phyloP scores from a whole-genome alignment of 2,888 invertebrate genomes.

The Aporophyla lueneburgensis region DNA sequence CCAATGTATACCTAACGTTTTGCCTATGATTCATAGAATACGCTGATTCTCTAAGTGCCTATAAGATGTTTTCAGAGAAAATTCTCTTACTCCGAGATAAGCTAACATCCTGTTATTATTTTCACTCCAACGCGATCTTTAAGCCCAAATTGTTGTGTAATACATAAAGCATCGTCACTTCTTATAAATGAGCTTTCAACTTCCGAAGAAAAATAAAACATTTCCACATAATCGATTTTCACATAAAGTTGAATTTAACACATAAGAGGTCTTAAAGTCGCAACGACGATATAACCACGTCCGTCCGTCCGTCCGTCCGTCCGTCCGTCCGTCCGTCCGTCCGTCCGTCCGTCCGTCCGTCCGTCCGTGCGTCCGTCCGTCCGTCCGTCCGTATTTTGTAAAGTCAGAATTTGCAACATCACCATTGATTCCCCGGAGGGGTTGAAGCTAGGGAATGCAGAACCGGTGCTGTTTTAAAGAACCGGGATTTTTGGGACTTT shows the following conservation, averaged over 20 bases:
- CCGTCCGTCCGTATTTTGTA: no score
- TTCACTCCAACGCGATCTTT: neutral
- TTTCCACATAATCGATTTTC: slow-evolving; percentile 22
- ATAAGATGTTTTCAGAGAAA: slow-evolving; percentile 23
- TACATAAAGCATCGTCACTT: neutral
- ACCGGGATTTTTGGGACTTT: no score
- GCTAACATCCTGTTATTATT: slow-evolving; percentile 32
- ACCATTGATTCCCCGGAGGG: slow-evolving; percentile 52
- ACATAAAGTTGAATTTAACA: no score
- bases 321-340: no score
- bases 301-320: no score
- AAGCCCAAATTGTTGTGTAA: neutral
- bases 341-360: no score
- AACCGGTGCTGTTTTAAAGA: no score
- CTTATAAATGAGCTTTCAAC: neutral
- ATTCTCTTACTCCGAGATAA: slow-evolving; percentile 16
- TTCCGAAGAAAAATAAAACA: slow-evolving; percentile 28
- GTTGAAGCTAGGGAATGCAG: no score
- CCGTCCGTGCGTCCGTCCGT: no score
- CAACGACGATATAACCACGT: no score
- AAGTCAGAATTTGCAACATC: slow-evolving; percentile 40
- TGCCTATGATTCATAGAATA: slow-evolving; percentile 22
- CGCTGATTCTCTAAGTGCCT: neutral
- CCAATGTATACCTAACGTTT: slow-evolving; percentile 25
- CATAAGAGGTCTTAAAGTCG: no score